Conservation (phyloP, 2,113 vertebrate genomes). For the Guaruba guarouba region DNA sequence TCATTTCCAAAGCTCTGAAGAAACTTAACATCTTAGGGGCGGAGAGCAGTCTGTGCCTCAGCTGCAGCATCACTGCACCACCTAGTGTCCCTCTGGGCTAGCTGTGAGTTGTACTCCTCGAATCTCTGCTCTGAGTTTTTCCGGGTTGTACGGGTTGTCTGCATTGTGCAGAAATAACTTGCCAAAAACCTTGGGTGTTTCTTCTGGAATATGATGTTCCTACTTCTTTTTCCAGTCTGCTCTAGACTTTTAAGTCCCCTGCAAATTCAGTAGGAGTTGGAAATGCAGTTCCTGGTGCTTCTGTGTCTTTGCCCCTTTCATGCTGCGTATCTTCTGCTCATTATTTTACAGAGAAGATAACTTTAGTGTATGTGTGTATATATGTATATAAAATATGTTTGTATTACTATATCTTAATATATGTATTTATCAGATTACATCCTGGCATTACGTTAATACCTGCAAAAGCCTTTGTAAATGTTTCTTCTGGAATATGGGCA, state of each 20-base stretch:
- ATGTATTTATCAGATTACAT: not conserved
- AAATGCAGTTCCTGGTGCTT: not conserved
- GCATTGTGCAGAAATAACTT: not conserved
- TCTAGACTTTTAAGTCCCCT: rapidly evolving
- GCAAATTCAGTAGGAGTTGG: not conserved
- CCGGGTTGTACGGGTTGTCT: not conserved
- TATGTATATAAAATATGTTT: not conserved
- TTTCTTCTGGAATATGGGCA: not conserved
- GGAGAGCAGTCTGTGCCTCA: rapidly evolving
- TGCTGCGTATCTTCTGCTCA: not conserved
- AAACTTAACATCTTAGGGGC: not conserved
- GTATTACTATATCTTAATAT: not conserved
- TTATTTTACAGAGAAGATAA: not conserved
- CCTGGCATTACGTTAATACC: not conserved
- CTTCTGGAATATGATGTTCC: not conserved
- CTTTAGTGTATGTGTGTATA: not conserved
- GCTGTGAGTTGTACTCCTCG: not conserved
- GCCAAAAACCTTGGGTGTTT: not conserved
- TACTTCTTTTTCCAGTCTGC: not conserved
- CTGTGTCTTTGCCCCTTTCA: not conserved
- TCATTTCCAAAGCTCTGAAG: not conserved
- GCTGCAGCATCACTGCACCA: conserved; percentile 23
- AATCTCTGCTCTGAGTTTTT: not conserved
- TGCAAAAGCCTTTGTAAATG: not conserved
- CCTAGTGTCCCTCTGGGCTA: conserved; percentile 32